Evolutionary conservation across 2,113 vertebrate species (phyloP), one percentile per base, ranked within the genome.

Genomic region (Gasterosteus nipponicus): DNA sequence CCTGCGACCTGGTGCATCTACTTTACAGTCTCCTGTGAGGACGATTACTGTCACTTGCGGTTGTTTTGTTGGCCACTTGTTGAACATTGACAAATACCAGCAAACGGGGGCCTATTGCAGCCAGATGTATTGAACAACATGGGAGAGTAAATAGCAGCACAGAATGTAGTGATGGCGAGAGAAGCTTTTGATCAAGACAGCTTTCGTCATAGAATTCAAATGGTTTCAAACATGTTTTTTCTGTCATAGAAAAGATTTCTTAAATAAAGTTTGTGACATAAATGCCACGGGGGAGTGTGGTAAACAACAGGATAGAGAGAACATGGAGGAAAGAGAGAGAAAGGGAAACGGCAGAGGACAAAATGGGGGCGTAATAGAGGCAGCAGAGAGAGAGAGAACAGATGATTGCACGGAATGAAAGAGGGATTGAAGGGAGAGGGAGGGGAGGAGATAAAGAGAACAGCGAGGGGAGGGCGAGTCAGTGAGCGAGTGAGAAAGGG

Each of bases 391-490:
- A 81, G 81, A 73, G 73, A 75, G 68, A 85, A 88, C 80, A 91
- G 83, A 92, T 91, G 87, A 92, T 89, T 91, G 86, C 89, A 89
- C 82, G 83, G 89, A 92, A 92, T 91, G 90, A 92, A 91, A 90
- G 89, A 91, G 89, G 85, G 90, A 89, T 85, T 88, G 88, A 90
- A 73, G 83, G 87, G 88, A 72, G 86, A 87, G 81, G 78, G 84
- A 84, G 77, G 79, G 80, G 84, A 87, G 88, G 89, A 86, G 89
- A 91, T 86, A 86, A 87, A 86, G 83, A 86, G 81, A 87, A 80
- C 73, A 41, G 74, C 46, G 72, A 77, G 0, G 79, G 86, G 88
- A 84, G 86, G 85, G 77, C 74, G 76, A 81, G 77, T 26, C 77
- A 81, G 84, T 56, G 80, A 84, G 83, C 0, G 69, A 87, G 78